Evolutionary conservation across 2,113 vertebrate species (phyloP), one percentile per base, ranked within the genome.

Genomic region (Lynx canadensis): DNA sequence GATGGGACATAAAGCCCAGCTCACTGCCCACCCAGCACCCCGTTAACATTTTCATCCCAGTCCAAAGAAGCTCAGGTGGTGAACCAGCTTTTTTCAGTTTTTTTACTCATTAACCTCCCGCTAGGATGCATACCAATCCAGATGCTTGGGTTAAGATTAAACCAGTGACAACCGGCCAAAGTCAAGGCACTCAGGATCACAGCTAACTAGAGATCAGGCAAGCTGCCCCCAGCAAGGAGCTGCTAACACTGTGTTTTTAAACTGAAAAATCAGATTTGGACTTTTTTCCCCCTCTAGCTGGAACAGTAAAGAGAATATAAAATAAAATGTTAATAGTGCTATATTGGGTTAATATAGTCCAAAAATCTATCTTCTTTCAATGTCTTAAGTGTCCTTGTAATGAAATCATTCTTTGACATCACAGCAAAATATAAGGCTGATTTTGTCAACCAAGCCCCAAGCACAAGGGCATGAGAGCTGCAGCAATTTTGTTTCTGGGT

Each of bases 21-120:
- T 63, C 2, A 29, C 55, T 93, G 74, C 50, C 4, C 11, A 31
- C 36, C 21, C 52, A 41, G 57, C 9, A 60, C 48, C 41, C 14
- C 27, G 29, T 9, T 48, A 55, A 55, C 68, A 50, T 27, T 91
- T 93, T 60, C 15, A 65, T 18, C 57, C 55, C 63, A 38, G 52
- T 45, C 57, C 66, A 65, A 9, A 80, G 73, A 90, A 55, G 27
- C 50, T 36, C 57, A 60, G 4, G 31, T 4, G 7, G 11, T 6
- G 41, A 94, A 14, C 4, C 4, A 0, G 6, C 45, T 48, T 65
- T 69, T 73, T 80, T 11, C 19, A 4, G 2, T 3, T 10, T 45
- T 92, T 73, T 12, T 68, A 92, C 86, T 91, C 21, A 89, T 92
- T 94, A 94, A 80, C 36, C 71, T 80, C 74, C 45, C 78, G 52